Evolutionary conservation across 2,888 invertebrate genomes (phyloP).

Genomic region (Epinotia bilunana): DNA sequence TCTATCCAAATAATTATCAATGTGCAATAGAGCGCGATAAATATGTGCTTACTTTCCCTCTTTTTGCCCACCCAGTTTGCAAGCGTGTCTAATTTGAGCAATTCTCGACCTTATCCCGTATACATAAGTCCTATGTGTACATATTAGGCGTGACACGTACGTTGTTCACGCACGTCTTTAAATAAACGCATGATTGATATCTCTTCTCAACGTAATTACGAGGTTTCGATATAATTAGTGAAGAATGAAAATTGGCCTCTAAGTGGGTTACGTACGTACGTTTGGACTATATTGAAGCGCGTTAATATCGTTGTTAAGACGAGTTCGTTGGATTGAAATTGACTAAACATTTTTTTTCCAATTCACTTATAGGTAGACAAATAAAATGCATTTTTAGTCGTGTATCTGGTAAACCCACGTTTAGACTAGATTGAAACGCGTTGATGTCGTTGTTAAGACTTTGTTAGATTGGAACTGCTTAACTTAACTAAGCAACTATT

Average conservation of each 20-base stretch:
- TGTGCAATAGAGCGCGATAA: slow-evolving; percentile 43
- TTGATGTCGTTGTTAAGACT: background rate
- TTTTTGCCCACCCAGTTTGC: slow-evolving; percentile 29
- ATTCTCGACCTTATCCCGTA: slow-evolving; percentile 9
- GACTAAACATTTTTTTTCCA: background rate
- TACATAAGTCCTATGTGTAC: background rate
- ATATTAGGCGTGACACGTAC: slow-evolving; percentile 16
- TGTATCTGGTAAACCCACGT: background rate
- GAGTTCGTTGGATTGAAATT: background rate
- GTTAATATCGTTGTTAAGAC: background rate
- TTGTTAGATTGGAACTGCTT: background rate
- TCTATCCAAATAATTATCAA: slow-evolving; percentile 35
- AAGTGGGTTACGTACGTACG: slow-evolving; percentile 35
- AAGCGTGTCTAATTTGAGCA: slow-evolving; percentile 9
- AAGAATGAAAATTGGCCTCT: slow-evolving; percentile 33
- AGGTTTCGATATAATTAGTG: slow-evolving; percentile 33
- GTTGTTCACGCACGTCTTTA: slow-evolving; percentile 6
- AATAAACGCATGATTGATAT: slow-evolving; percentile 15
- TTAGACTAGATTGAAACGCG: slow-evolving; percentile 9
- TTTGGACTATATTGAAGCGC: slow-evolving; percentile 9
- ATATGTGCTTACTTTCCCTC: slow-evolving; percentile 44
- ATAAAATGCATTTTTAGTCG: background rate
- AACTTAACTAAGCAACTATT: background rate
- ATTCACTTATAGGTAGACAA: background rate
- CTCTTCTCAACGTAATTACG: slow-evolving; percentile 26